These are phyloP conservation scores for Acrossocheilus wenchowensis DNA, from an alignment of 2,797 vertebrate genomes.

Conservation along the genomic window DNA sequence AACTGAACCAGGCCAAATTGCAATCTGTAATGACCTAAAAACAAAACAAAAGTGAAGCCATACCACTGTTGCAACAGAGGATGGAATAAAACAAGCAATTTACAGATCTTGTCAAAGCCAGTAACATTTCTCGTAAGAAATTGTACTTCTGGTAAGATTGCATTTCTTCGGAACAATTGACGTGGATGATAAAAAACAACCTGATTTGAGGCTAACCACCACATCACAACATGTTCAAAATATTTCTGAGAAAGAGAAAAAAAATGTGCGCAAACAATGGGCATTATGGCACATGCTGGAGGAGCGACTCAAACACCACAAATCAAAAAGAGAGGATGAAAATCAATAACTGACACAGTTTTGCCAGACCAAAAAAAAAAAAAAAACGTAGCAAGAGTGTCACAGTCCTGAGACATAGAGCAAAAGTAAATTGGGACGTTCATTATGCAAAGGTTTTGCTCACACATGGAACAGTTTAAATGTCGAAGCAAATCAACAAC, in stretches of 20 bases:
- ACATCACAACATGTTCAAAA: constrained; percentile 35
- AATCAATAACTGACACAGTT: constrained; percentile 23
- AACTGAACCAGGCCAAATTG: constrained; percentile 55
- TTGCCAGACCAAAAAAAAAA: constrained; percentile 3
- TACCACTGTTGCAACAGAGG: constrained; percentile 58
- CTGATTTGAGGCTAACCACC: constrained; percentile 36
- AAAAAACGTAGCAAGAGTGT: constrained; percentile 20
- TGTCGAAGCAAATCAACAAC: constrained; percentile 54
- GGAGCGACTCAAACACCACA: constrained; percentile 33
- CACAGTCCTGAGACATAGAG: constrained; percentile 2
- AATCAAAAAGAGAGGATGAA: constrained; percentile 41
- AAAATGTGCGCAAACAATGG: constrained; percentile 8
- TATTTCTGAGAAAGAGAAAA: constrained; percentile 20
- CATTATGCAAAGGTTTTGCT: constrained; percentile 40
- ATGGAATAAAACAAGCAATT: constrained; percentile 60
- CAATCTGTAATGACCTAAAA: constrained; percentile 59
- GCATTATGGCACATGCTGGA: not conserved
- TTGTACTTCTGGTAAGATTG: constrained; percentile 37
- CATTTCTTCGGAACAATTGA: constrained; percentile 13
- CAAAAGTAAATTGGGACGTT: constrained; percentile 40
- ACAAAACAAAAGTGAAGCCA: constrained; percentile 50
- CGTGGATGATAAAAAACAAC: constrained; percentile 22
- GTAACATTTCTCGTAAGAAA: constrained; percentile 58
- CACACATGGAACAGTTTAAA: constrained; percentile 59
- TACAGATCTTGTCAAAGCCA: constrained; percentile 78